Evolutionary conservation across 2,113 vertebrate genomes (phyloP).

Genomic region (Dipodomys ordii): DNA sequence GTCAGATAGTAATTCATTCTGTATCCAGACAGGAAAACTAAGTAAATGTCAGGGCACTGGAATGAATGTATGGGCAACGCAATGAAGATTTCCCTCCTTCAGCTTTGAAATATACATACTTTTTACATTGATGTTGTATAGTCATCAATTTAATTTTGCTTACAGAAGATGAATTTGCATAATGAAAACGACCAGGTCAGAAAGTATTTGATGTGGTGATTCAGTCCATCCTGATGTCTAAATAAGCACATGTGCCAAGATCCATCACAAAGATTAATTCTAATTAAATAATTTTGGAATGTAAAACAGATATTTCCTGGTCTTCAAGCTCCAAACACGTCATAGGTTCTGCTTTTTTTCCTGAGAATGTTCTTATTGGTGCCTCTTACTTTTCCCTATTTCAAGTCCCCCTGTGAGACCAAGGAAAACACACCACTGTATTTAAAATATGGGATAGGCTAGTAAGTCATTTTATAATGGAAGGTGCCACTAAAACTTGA

Average conservation of each 20-base stretch:
- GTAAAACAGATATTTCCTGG: neutral
- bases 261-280: neutral
- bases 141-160: slow-evolving; percentile 5
- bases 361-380: neutral
- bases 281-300: slow-evolving; percentile 16
- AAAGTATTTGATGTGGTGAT: slow-evolving; percentile 42
- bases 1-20: slow-evolving; percentile 48
- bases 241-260: slow-evolving; percentile 12
- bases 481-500: neutral
- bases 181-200: neutral
- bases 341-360: neutral
- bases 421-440: neutral
- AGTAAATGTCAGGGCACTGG: neutral
- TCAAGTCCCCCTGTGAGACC: neutral
- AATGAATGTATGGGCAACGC: neutral
- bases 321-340: neutral
- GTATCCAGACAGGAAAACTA: slow-evolving; percentile 20
- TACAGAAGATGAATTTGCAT: slow-evolving; percentile 16
- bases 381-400: slow-evolving; percentile 25
- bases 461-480: neutral
- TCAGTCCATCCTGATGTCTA: neutral
- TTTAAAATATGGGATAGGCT: neutral
- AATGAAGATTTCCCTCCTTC: slow-evolving; percentile 34
- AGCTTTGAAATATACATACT: neutral
- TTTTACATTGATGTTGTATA: slow-evolving; percentile 47